phyloP scores from a whole-genome alignment of 2,113 vertebrate species.

The Rhineura floridana region DNA sequence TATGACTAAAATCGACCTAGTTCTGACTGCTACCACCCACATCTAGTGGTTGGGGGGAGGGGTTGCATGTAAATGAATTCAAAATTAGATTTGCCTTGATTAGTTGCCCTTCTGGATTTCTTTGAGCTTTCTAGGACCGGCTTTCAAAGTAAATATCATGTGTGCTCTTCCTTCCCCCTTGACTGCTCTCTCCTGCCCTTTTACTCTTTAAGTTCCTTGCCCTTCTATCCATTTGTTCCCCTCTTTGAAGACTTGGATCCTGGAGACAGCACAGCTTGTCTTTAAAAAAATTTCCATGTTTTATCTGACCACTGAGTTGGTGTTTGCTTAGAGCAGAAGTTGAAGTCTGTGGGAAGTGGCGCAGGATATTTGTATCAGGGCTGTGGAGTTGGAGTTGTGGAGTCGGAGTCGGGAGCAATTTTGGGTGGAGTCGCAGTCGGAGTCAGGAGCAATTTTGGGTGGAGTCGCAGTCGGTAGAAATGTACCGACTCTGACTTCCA shows the following conservation, averaged over 20 bases:
- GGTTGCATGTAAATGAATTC: neutral
- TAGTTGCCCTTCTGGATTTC: neutral
- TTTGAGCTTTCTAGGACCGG: neutral
- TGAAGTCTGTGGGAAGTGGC: neutral
- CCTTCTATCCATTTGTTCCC: no score
- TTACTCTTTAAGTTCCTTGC: no score
- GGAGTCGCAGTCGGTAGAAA: no score
- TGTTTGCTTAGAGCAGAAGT: neutral
- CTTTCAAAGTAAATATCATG: neutral
- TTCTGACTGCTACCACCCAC: neutral
- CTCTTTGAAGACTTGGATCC: neutral
- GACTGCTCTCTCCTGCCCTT: neutral
- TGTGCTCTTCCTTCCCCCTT: neutral
- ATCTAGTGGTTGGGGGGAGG: no score
- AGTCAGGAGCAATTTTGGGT: no score
- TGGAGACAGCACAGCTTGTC: neutral
- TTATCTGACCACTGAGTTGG: neutral
- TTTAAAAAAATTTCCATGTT: no score
- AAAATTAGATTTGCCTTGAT: neutral
- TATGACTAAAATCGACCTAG: neutral
- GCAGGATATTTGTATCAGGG: no score
- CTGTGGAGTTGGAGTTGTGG: no score
- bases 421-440: no score
- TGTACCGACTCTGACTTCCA: no score
- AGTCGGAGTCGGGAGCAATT: no score